Base-by-base conservation (phyloP, 37 sponge, comb jelly and placozoan species). In the Halichondria panicea region DNA sequence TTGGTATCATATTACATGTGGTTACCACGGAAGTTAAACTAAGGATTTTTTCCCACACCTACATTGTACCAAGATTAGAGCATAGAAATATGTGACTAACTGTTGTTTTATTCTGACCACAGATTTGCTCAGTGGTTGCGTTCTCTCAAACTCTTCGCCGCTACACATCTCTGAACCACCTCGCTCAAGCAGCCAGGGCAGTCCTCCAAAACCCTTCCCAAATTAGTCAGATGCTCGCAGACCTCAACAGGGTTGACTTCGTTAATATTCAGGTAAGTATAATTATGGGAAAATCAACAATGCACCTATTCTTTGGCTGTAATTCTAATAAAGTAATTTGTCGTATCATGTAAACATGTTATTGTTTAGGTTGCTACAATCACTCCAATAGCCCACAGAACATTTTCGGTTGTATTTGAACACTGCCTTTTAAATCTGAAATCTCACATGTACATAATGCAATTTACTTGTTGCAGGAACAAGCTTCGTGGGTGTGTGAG, bases 401-500 rank as follows among this genome's bases (percentile, higher is more conserved):
- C 52, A 48, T 15, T 48, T 11, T 48, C 15, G 52, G 52, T 48
- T 48, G 52, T 48, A 48, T 15, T 18, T 18, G 15, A 15, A 48
- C 15, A 48, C 52, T n/a, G n/a, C n/a, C n/a, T n/a, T n/a, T n/a
- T n/a, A n/a, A n/a, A 48, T 48, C 15, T 48, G 15, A 58, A 58
- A 58, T 24, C n/a, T 58, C 25, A n/a, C 22, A 42, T 42, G 43
- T 19, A 42, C 4, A 42, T 24, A 8, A 41, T 68, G 61, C 15
- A 1, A 13, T 43, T 52, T 19, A 15, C 40, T 38, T 9, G 24
- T 19, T 79, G 30, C 64, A 97, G 93, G 99, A 98, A 68, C 99
- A 98, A 76, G 99, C 99, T 2, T 87, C 94, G 0, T 98, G 99
- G 99, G 96, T 98, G 62, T 98, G 99, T 77, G 94, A 95, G 78